Base-by-base conservation (phyloP, 2,888 invertebrate species). In the Schrankia costaestrigalis region DNA sequence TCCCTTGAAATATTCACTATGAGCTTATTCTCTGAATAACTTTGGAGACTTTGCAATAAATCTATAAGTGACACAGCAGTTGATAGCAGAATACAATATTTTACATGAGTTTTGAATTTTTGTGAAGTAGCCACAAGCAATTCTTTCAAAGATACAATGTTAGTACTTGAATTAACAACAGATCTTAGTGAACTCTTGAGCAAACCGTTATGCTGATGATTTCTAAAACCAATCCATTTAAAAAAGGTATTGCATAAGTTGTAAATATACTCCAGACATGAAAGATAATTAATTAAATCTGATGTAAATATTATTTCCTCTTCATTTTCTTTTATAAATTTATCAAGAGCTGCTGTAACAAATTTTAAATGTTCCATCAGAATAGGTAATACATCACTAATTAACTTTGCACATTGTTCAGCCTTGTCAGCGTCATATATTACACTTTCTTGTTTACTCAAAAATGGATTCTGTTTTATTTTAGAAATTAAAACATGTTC, bases 181-280 rank as follows among this genome's bases (percentile, higher is more conserved):
- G 78, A 71, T 54, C 82, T 77, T 14, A 87, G 47, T 10, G 85
- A 79, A 49, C 59, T 73, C 48, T 79, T 81, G 1, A 87, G 52
- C 38, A 87, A 59, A 12, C 71, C 61, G 51, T 56, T 68, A 24
- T 82, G 62, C 21, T 76, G 79, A 19, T 77, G 80, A 55, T 84
- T 90, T 42, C 79, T 81, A 59, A 93, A 92, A 34, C 90, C 91
- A 65, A 90, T 84, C 93, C 92, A 90, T 61, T 90, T 90, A 40
- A 92, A 91, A 55, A 90, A 90, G 28, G 84, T 85, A 3, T 89
- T 85, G n/a, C 90, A 70, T 26, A 92, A 70, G 13, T 81, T 84
- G 28, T 91, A 84, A 30, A 92, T 81, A 26, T 89, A 66, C 26
- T 89, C 90, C 23, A 90, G 79, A 32, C 90, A 90, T 40, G 84